Percentiles rank a stretch among this genome's conserved stretches.
Conservation (phyloP, 2,888 invertebrate genomes). For the Pseudococcus longispinus region DNA sequence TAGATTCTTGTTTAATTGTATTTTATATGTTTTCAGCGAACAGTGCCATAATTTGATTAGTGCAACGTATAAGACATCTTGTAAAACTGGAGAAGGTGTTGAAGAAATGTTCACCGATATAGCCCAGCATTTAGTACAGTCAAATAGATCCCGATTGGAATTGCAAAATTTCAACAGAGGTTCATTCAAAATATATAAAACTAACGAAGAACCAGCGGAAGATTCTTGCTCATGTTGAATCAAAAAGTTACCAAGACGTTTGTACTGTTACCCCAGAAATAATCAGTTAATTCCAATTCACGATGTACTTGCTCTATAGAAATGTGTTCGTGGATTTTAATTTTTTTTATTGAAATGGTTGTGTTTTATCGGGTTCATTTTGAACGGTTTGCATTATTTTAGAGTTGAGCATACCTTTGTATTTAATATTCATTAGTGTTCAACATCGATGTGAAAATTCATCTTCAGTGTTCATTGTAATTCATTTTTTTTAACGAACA, state of each 20-base stretch:
- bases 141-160: slow-evolving; percentile 82
- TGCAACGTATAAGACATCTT: slow-evolving; percentile 87
- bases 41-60: slow-evolving; percentile 91
- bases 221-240: slow-evolving; percentile 61
- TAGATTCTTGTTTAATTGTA: background rate
- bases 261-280: slow-evolving; percentile 4
- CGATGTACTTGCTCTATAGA: background rate
- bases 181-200: slow-evolving; percentile 61
- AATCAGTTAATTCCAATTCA: background rate
- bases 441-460: background rate
- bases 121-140: slow-evolving; percentile 78
- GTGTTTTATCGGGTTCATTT: background rate
- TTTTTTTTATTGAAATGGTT: background rate
- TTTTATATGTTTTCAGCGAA: slow-evolving; percentile 73
- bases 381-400: background rate
- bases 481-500: background rate
- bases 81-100: slow-evolving; percentile 84
- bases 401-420: background rate
- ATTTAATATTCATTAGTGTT: background rate
- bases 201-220: slow-evolving; percentile 60
- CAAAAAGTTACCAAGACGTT: background rate
- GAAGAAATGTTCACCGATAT: slow-evolving; percentile 91
- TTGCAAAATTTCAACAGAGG: slow-evolving; percentile 78
- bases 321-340: background rate
- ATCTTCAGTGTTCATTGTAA: background rate